Conservation (phyloP, 1,140 invertebrate species). For the Philopotamus ludificatus region DNA sequence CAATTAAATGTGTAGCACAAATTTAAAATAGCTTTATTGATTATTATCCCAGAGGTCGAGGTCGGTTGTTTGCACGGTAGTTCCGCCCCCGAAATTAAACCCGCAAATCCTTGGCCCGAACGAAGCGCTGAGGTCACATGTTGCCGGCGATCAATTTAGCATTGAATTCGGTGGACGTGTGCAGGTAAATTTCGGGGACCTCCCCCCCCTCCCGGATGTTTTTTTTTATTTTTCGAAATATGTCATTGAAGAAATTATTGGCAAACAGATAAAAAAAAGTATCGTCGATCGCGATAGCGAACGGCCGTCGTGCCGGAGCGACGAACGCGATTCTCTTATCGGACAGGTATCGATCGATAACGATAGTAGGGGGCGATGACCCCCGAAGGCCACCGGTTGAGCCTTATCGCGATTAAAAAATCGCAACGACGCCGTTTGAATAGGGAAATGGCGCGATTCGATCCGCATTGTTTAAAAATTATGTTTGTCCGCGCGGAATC, state of each 20-base stretch:
- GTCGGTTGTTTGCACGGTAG: slow-evolving; percentile 29
- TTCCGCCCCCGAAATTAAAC: slow-evolving; percentile 19
- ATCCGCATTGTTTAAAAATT: no score
- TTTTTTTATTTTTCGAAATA: no score
- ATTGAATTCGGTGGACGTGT: slow-evolving; percentile 23
- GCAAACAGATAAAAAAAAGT: background rate
- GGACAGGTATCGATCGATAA: background rate
- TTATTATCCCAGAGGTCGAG: no score
- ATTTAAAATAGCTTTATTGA: no score
- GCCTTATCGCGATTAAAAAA: no score
- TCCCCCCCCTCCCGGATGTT: no score
- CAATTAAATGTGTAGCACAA: no score
- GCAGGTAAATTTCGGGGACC: no score
- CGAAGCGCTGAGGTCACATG: background rate
- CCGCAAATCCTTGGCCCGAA: slow-evolving; percentile 17
- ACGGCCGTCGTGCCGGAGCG: background rate
- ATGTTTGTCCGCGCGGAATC: no score
- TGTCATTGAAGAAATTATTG: background rate
- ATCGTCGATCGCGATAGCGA: background rate
- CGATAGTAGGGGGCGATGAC: background rate
- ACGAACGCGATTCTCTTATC: background rate
- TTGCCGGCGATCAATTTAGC: slow-evolving; percentile 8
- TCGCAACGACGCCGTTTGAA: no score
- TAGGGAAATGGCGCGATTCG: no score
- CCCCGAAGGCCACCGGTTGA: background rate